These are phyloP conservation scores for Aphidius gifuensis DNA, from an alignment of 1,140 invertebrate genomes.

Conservation along the genomic window DNA sequence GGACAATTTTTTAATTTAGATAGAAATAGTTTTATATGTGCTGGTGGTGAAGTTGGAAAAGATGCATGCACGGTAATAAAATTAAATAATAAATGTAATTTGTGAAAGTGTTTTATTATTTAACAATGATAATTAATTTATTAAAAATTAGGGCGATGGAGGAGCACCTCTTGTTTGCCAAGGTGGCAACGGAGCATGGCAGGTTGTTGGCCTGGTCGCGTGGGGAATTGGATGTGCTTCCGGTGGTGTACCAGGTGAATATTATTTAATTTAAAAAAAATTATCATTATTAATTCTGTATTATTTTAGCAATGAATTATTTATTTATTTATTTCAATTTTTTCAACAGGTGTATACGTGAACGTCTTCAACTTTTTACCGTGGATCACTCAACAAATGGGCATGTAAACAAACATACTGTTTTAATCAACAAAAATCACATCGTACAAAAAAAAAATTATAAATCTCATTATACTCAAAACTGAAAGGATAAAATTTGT, in stretches of 20 bases:
- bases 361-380: conserved; percentile 61
- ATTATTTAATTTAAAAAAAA: no score
- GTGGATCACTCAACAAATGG: conserved; percentile 58
- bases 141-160: conserved; percentile 65
- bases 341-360: conserved; percentile 58
- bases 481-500: no score
- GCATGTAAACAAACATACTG: background rate
- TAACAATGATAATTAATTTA: background rate
- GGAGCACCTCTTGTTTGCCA: conserved; percentile 72
- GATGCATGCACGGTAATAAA: conserved; percentile 67
- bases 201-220: conserved; percentile 68
- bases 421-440: no score
- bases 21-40: conserved; percentile 68
- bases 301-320: no score
- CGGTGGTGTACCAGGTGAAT: conserved; percentile 57
- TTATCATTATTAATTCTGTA: no score
- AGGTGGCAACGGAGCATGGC: conserved; percentile 53
- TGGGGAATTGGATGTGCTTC: conserved; percentile 74
- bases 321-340: no score
- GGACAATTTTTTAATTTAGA: conserved; percentile 63
- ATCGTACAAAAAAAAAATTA: no score
- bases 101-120: background rate
- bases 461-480: no score
- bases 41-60: conserved; percentile 65
- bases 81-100: background rate